Evolutionary conservation across 2,888 invertebrate species (phyloP), one percentile per base, ranked within the genome.

Genomic region (Beris chalybata): DNA sequence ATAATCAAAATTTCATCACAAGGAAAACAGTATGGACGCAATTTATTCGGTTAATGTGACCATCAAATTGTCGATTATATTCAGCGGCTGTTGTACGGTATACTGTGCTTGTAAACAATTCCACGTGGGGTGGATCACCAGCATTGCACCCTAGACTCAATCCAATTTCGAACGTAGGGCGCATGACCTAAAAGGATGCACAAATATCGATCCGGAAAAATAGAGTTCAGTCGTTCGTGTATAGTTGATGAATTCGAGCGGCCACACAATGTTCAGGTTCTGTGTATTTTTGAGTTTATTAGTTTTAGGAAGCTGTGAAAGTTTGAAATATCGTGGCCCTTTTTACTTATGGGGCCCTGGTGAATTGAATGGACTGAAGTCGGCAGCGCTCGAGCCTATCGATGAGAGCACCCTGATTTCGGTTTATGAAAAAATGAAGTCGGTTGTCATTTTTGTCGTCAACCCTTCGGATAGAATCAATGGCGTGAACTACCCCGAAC

Each of bases 131-230:
- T 38, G 38, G 7, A 38, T 22, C 22, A 22, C 22, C 22, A 22
- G 22, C 22, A 22, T 3, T 38, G 38, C 38, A 38, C 7, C 9
- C 38, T 38, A 9, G 38, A 38, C 47, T 55, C 31, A 66, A 67
- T 65, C 70, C 67, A 66, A 65, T 58, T 56, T 67, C 69, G 45
- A 22, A 15, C 29, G 6, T 7, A 67, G 38, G 55, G 70, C 70
- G 70, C 70, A 70, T 70, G 70, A 67, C 67, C 70, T 67, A 66
- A 54, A 65, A 67, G 67, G 67, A 64, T 50, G 54, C 66, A 66
- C 55, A 69, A 67, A 66, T 70, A 70, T 70, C 69, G 70, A 70
- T 70, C 67, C 38, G 38, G 38, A 38, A 38, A 38, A 22, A 22
- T 22, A 22, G 2, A 22, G 22, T 22, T 22, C 22, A 22, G 22